Evolutionary conservation across 2,888 invertebrate genomes (phyloP).

Genomic region (Allacma fusca): DNA sequence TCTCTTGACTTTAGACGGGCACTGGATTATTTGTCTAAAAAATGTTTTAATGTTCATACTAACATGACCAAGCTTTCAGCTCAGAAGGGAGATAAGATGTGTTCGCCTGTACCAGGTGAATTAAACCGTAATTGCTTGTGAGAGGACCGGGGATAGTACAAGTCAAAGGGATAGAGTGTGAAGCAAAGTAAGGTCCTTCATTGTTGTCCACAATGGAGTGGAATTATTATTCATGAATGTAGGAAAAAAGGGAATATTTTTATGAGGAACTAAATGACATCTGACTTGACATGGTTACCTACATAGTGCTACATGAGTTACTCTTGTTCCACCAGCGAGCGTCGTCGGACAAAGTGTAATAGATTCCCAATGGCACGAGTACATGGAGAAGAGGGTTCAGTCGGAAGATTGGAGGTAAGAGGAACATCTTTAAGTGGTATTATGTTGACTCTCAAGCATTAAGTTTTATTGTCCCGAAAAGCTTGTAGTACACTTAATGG

Average conservation of each 20-base stretch:
- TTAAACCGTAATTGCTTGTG: too few species aligned
- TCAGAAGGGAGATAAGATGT: neutral
- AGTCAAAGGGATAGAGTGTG: neutral
- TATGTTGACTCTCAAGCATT: neutral
- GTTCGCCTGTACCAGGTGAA: neutral
- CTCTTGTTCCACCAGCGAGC: neutral
- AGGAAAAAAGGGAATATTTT: neutral
- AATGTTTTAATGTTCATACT: neutral
- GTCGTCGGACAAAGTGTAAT: too few species aligned
- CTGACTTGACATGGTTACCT: conserved; percentile 16
- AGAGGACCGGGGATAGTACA: too few species aligned
- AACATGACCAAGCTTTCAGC: neutral
- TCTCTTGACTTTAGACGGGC: too few species aligned
- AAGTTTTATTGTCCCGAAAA: conserved; percentile 16
- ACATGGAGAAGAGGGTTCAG: too few species aligned
- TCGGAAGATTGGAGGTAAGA: neutral
- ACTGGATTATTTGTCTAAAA: neutral
- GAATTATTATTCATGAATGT: conserved; percentile 16
- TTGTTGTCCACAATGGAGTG: neutral
- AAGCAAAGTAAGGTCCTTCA: neutral
- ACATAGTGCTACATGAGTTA: neutral
- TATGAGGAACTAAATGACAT: conserved; percentile 16
- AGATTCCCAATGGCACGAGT: too few species aligned
- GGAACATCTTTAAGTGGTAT: neutral
- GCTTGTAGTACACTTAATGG: conserved; percentile 7